Conservation (phyloP, 1,140 invertebrate species). For the Meloidogyne hapla region DNA sequence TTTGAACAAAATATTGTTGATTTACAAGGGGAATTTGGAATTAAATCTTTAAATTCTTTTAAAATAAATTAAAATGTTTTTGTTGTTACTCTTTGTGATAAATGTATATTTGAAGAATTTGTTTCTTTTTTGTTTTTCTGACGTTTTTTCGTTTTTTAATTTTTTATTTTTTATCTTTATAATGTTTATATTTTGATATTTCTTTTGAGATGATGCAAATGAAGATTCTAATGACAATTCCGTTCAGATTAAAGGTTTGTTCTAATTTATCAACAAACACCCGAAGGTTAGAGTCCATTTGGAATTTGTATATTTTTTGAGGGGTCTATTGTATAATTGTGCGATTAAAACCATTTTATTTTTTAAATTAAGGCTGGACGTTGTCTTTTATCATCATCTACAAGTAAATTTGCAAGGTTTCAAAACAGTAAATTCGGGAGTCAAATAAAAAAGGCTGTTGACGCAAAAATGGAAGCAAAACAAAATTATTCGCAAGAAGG, state of each 20-base stretch:
- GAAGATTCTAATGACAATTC: neutral
- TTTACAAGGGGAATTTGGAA: slow-evolving; percentile 39
- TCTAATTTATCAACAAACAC: too few relatives aligned
- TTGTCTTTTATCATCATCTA: neutral
- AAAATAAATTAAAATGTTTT: slow-evolving; percentile 1
- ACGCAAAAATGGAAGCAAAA: neutral
- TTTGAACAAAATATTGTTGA: slow-evolving; percentile 41
- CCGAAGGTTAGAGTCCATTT: too few relatives aligned
- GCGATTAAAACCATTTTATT: too few relatives aligned
- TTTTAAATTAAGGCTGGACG: neutral
- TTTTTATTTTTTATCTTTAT: neutral
- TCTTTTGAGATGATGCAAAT: neutral
- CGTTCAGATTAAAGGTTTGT: neutral
- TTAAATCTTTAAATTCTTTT: slow-evolving; percentile 23
- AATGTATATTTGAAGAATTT: neutral
- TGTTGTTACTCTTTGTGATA: neutral
- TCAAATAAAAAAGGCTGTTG: neutral
- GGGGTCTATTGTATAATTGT: too few relatives aligned
- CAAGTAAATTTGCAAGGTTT: neutral
- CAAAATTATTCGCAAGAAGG: neutral
- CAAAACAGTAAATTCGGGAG: neutral
- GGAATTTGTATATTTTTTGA: too few relatives aligned
- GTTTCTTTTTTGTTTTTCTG: neutral
- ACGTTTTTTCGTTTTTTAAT: neutral
- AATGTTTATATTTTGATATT: neutral